Percentiles rank a stretch among this genome's conserved stretches.
These are phyloP conservation scores for Pristis pectinata DNA, from an alignment of 2,797 vertebrate species.

Conservation along the genomic window DNA sequence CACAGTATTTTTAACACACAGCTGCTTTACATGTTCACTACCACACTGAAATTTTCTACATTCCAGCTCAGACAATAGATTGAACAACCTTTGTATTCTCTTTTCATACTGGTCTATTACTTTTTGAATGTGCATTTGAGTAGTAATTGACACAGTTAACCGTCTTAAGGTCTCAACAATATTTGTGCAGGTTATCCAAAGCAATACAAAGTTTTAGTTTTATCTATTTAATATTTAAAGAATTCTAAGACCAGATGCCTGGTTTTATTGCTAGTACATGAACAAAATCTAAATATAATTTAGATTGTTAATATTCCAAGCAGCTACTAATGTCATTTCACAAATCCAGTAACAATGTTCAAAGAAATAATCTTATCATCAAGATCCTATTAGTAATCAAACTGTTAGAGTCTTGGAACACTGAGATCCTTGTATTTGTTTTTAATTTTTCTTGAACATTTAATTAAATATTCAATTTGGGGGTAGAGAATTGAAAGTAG, in stretches of 20 bases:
- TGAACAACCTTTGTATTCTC: neutral
- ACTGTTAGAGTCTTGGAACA: neutral
- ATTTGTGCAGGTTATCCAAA: neutral
- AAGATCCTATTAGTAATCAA: neutral
- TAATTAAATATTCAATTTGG: neutral
- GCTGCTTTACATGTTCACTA: neutral
- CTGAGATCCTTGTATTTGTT: neutral
- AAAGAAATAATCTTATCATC: neutral
- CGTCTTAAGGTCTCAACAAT: neutral
- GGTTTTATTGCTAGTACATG: neutral
- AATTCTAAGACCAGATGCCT: neutral
- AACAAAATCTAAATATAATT: neutral
- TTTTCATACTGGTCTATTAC: neutral
- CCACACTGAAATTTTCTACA: too few relatives aligned
- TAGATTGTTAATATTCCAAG: neutral
- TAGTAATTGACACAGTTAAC: neutral
- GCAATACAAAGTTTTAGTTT: neutral
- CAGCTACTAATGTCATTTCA: neutral
- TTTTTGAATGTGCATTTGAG: neutral
- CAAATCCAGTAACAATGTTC: neutral
- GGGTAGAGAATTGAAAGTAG: neutral
- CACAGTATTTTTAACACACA: constrained; percentile 14
- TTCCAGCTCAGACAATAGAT: neutral
- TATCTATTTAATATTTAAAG: neutral
- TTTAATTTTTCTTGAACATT: neutral